Conservation (phyloP, 2,113 vertebrate species). For the Eira barbara region DNA sequence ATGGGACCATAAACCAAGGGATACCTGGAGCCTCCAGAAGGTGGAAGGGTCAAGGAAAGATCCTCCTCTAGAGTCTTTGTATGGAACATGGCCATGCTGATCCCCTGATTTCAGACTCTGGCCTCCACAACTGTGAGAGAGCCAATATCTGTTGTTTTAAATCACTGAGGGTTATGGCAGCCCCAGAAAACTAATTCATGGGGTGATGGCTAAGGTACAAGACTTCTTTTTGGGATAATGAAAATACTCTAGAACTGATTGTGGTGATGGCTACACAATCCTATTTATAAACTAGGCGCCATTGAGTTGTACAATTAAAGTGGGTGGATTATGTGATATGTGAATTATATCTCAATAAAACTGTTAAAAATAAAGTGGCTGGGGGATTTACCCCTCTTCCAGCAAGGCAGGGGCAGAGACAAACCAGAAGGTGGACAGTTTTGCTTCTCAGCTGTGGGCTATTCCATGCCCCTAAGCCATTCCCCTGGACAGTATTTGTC, state of each 20-base stretch:
- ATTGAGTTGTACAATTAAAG: neutral
- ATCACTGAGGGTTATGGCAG: neutral
- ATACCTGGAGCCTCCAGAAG: accelerated
- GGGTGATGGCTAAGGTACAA: neutral
- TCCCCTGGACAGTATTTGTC: neutral
- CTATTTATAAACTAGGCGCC: neutral
- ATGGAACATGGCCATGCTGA: accelerated
- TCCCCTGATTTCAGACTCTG: neutral
- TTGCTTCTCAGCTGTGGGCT: neutral
- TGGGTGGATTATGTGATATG: neutral
- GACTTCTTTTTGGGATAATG: neutral
- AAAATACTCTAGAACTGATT: neutral
- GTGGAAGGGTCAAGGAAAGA: neutral
- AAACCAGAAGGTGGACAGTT: neutral
- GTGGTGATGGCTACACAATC: neutral
- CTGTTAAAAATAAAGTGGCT: neutral
- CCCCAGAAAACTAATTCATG: neutral
- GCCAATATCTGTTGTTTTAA: neutral
- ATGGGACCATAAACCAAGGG: neutral
- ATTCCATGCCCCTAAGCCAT: accelerated
- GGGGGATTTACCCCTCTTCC: neutral
- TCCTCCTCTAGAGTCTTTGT: accelerated
- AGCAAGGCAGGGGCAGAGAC: neutral
- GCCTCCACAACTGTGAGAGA: neutral
- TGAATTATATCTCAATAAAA: neutral